Percentiles rank a stretch among this genome's conserved stretches.
Conservation (phyloP, 2,888 invertebrate genomes). For the Dorcus parallelipipedus region DNA sequence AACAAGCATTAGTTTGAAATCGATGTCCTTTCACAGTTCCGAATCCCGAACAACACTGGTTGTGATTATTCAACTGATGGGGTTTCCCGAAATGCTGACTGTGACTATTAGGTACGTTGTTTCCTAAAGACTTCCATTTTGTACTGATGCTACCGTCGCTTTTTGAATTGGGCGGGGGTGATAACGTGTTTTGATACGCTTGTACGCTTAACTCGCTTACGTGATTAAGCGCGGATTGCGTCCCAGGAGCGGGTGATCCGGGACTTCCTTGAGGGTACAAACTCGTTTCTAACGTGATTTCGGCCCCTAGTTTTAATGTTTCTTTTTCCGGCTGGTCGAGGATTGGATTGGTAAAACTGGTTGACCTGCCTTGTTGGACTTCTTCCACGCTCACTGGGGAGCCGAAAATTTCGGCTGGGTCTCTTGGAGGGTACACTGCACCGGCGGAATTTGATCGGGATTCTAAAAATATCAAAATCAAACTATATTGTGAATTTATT, state of each 20-base stretch:
- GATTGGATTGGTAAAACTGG: neutral
- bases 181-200: slow-evolving; percentile 2
- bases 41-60: slow-evolving; percentile 54
- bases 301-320: neutral
- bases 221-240: neutral
- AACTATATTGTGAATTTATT: neutral
- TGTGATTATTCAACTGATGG: slow-evolving; percentile 33
- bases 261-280: slow-evolving; percentile 19
- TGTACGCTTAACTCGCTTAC: neutral
- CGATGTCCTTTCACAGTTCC: slow-evolving; percentile 44
- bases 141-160: slow-evolving; percentile 39
- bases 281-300: slow-evolving; percentile 20
- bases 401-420: slow-evolving; percentile 56
- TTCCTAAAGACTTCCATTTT: slow-evolving; percentile 23
- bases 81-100: slow-evolving; percentile 33
- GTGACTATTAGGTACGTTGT: slow-evolving; percentile 32
- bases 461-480: slow-evolving; percentile 46
- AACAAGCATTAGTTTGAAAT: slow-evolving; percentile 49
- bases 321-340: neutral
- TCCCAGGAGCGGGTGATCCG: slow-evolving; percentile 6
- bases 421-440: slow-evolving; percentile 53
- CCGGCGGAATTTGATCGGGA: slow-evolving; percentile 69
- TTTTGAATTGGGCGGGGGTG: slow-evolving; percentile 30
- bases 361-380: neutral
- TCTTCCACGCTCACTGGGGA: slow-evolving; percentile 57